Evolutionary conservation across 2,113 vertebrate species (phyloP), one percentile per base, ranked within the genome.

Genomic region (Menura novaehollandiae): DNA sequence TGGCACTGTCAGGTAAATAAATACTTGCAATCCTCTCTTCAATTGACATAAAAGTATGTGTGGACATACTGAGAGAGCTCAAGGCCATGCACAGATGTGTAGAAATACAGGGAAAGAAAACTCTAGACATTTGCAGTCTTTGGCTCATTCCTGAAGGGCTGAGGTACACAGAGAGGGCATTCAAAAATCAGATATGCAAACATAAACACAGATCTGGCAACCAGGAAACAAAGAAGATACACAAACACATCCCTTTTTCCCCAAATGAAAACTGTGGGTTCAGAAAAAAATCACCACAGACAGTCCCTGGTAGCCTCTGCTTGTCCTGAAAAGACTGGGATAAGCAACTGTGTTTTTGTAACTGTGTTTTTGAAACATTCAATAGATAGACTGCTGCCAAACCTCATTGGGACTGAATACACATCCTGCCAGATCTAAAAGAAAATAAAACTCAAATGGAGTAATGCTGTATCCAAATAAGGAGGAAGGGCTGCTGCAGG

Each of bases 301-400:
- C 30, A 43, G 64, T 24, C 39, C 30, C 35, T 68, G 63, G 72
- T 83, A 93, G 88, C 37, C 33, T 69, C 74, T 92, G 67, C 59
- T 79, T 80, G 39, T 82, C 72, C 88, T 91, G 79, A 75, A 92
- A 91, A 94, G 64, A 71, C 43, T 6, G 7, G 83, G 79, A 71
- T 51, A 94, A 83, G 76, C 39, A 96, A 91, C 46, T 69, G 41
- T 89, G 77, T 26, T 87, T 95, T 94, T 55, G 9, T 91, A 95
- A 91, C 52, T 32, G 24, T 86, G 87, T 74, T 93, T 96, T 68
- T 84, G 75, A 74, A 92, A 78, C 69, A 67, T 43, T 94, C 64
- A 93, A 35, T 43, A 78, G 58, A 66, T 44, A 95, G 63, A 71
- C 47, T 60, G 28, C 52, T 92, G 90, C 88, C 93, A 95, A 95